Evolutionary conservation across 2,113 vertebrate genomes (phyloP), one percentile per base, ranked within the genome.

Genomic region (Edolisoma coerulescens): DNA sequence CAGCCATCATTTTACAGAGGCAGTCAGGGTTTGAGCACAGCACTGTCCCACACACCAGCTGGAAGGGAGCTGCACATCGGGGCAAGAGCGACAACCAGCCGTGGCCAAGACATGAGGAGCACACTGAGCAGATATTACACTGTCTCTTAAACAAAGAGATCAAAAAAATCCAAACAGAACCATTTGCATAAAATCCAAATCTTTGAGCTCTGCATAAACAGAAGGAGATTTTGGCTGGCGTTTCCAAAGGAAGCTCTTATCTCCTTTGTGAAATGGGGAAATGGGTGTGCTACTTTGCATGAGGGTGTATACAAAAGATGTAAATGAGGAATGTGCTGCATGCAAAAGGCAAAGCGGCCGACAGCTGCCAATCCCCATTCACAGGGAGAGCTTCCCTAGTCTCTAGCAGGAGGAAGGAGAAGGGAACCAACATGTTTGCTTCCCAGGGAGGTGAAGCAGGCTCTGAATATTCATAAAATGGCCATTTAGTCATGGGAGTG

Each of bases 381-480:
- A 97, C 90, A 54, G 84, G 92, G 84, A 93, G 93, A 95, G 96
- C 28, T 91, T 95, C 95, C 68, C 18, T 49, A 44, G 91, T 93
- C 96, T 94, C 95, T 68, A 94, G 93, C 82, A 96, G 91, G 92
- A 97, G 91, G 85, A 82, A 95, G 60, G 97, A 88, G 96, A 98
- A 96, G 73, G 79, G 89, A 96, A 98, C 95, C 90, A 93, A 96
- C 89, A 74, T 81, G 96, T 91, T 96, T 87, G 90, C 96, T 97
- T 98, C 98, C 97, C 98, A 98, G 97, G 97, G 96, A 98, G 93
- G 94, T 53, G 70, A 98, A 97, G 93, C 45, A 92, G 80, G 70
- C 61, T 90, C 95, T 98, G 98, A 98, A 98, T 98, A 98, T 98
- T 98, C 98, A 98, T 98, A 95, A 97, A 97, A 95, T 94, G 92